These are phyloP conservation scores for Physocephala rufipes DNA, from an alignment of 2,888 invertebrate species.

Conservation along the genomic window DNA sequence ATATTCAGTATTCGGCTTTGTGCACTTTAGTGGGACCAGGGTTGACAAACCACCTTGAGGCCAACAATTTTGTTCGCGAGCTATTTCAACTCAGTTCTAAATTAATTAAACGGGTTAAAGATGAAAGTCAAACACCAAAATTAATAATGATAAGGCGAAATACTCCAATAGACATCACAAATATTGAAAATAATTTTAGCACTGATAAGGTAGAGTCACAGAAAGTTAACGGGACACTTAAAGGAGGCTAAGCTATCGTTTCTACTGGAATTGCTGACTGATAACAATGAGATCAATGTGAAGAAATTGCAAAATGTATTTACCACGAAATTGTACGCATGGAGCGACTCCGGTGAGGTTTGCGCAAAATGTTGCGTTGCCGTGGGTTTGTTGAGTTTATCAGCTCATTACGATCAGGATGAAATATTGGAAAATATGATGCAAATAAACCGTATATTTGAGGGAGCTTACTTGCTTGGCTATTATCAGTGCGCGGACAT, in stretches of 20 bases:
- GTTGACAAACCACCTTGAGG: constrained; percentile 80
- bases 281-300: neutral
- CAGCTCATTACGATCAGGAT: neutral
- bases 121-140: neutral
- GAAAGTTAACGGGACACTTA: neutral
- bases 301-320: neutral
- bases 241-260: neutral
- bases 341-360: neutral
- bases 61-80: constrained; percentile 82
- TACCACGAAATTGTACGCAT: neutral
- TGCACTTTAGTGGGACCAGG: constrained; percentile 68
- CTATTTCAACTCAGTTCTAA: constrained; percentile 80
- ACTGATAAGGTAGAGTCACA: neutral
- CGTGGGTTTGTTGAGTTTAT: neutral
- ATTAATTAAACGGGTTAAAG: constrained; percentile 59
- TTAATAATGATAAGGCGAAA: neutral
- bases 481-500: neutral
- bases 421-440: neutral
- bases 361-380: constrained; percentile 3
- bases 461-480: neutral
- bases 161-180: neutral
- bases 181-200: neutral
- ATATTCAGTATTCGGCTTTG: constrained; percentile 68
- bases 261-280: neutral
- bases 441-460: neutral